Percentiles rank a stretch among this genome's conserved stretches.
Conservation (phyloP, 2,113 vertebrate species). For the Megalops atlanticus region DNA sequence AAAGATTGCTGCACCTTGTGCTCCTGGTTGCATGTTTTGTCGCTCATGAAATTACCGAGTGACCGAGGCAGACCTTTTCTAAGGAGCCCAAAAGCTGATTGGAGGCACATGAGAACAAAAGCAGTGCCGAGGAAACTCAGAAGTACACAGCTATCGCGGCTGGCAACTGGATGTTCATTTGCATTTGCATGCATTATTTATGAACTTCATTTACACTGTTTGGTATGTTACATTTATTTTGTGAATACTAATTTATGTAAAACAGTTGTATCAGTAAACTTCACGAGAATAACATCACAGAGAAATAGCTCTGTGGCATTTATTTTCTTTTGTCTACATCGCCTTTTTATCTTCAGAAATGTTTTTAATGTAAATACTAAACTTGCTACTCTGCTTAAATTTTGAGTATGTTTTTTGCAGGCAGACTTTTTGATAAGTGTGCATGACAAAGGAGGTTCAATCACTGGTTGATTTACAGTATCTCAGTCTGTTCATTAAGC, state of each 20-base stretch:
- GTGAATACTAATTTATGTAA: slow-evolving; percentile 70
- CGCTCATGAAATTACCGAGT: background rate
- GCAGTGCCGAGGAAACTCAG: background rate
- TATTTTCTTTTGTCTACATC: slow-evolving; percentile 54
- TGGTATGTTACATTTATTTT: slow-evolving; percentile 57
- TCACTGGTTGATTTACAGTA: background rate
- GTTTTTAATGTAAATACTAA: slow-evolving; percentile 1
- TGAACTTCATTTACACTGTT: slow-evolving; percentile 50
- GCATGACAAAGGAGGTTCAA: background rate
- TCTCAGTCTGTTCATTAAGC: background rate
- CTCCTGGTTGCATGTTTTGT: background rate
- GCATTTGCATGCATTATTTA: slow-evolving; percentile 68
- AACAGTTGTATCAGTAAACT: slow-evolving; percentile 55
- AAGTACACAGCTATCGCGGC: slow-evolving; percentile 38
- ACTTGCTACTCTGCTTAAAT: background rate
- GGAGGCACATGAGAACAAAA: slow-evolving; percentile 3
- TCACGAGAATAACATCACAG: slow-evolving; percentile 52
- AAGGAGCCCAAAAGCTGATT: background rate
- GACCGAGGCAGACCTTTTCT: slow-evolving; percentile 2
- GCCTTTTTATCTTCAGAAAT: background rate
- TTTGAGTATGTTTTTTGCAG: background rate
- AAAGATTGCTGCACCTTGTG: background rate
- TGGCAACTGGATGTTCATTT: slow-evolving; percentile 52
- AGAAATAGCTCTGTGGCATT: slow-evolving; percentile 51
- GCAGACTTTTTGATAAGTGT: background rate